A percentile compares a stretch with the other conserved stretches of the same genome.
These are phyloP conservation scores for Corythornis cristatus DNA, from an alignment of 2,113 vertebrate species.

Conservation along the genomic window DNA sequence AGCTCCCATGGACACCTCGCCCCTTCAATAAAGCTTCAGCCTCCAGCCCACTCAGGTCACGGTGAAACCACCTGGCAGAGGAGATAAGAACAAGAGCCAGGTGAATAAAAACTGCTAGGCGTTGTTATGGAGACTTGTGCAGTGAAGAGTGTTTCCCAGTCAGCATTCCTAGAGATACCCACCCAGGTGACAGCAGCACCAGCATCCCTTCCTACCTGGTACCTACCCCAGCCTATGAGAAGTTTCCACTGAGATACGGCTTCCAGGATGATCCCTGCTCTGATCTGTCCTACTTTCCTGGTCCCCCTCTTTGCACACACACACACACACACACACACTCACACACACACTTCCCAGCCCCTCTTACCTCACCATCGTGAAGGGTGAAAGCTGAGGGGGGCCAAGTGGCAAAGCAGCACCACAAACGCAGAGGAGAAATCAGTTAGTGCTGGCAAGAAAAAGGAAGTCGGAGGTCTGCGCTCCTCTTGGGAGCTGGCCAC, in stretches of 20 bases:
- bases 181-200: background rate
- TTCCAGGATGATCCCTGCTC: background rate
- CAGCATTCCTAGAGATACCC: background rate
- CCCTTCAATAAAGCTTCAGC: slow-evolving; percentile 89
- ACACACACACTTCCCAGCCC: background rate
- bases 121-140: background rate
- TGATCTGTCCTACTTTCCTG: background rate
- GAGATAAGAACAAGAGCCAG: background rate
- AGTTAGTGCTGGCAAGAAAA: background rate
- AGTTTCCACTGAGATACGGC: background rate
- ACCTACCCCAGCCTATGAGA: background rate
- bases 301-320: background rate
- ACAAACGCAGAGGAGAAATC: slow-evolving; percentile 18
- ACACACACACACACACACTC: background rate
- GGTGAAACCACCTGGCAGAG: slow-evolving; percentile 91
- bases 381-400: background rate
- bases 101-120: background rate
- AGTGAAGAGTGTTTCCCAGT: background rate
- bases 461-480: slow-evolving; percentile 26
- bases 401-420: background rate
- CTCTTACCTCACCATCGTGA: slow-evolving; percentile 73
- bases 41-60: slow-evolving; percentile 89
- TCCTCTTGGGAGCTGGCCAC: slow-evolving; percentile 36
- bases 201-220: background rate
- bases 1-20: slow-evolving; percentile 90